A percentile compares a stretch with the other conserved stretches of the same genome.
Conservation (phyloP, 2,888 invertebrate species). For the Cryptus armator region DNA sequence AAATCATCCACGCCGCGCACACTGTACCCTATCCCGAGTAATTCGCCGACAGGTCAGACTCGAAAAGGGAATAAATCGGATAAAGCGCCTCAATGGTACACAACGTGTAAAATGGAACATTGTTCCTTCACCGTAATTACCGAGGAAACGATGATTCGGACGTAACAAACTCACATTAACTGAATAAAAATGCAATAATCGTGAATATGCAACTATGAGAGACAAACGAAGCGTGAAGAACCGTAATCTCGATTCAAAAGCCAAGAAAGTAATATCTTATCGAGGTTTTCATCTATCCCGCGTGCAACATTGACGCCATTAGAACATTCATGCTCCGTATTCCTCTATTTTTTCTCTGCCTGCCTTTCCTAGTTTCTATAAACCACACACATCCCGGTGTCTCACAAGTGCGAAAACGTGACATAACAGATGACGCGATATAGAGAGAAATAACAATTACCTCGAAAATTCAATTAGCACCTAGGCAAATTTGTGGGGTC, state of each 20-base stretch:
- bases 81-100: no score
- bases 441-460: constrained; percentile 22
- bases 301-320: neutral
- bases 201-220: neutral
- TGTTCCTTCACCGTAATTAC: no score
- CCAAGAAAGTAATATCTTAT: neutral
- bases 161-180: no score
- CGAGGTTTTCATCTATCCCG: neutral
- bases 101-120: no score
- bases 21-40: no score
- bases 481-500: constrained; percentile 11
- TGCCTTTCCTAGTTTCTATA: neutral
- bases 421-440: neutral
- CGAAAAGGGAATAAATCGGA: no score
- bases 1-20: no score
- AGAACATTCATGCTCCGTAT: neutral
- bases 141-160: no score
- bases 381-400: neutral
- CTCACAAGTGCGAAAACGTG: neutral
- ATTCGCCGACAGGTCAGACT: no score
- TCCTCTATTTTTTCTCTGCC: neutral
- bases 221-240: neutral
- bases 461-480: constrained; percentile 49
- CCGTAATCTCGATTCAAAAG: neutral
- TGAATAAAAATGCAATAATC: no score